These are phyloP conservation scores for Synergus umbraculus DNA, from an alignment of 2,888 invertebrate genomes.

Conservation along the genomic window DNA sequence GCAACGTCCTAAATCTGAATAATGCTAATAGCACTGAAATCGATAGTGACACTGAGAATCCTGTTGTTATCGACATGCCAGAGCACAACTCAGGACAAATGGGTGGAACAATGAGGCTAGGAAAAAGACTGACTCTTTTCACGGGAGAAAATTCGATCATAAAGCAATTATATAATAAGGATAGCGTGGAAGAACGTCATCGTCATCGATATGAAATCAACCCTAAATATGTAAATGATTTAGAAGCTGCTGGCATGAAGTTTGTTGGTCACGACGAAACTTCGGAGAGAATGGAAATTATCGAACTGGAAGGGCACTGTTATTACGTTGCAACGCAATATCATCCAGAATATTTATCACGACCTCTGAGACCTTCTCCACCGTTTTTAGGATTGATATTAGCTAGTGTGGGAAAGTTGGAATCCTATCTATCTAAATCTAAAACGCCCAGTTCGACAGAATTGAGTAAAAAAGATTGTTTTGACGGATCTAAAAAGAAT, in stretches of 20 bases:
- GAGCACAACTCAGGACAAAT: constrained; percentile 95
- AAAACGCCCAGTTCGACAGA: constrained; percentile 75
- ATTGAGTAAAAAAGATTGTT: no score
- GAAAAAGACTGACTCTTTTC: constrained; percentile 93
- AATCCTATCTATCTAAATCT: constrained; percentile 85
- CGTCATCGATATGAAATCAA: constrained; percentile 99
- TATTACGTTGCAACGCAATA: constrained; percentile 98
- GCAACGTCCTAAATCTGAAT: constrained; percentile 87
- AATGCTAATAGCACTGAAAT: constrained; percentile 94
- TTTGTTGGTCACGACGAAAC: constrained; percentile 93
- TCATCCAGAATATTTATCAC: constrained; percentile 97
- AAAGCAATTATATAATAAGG: constrained; percentile 86
- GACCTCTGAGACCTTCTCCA: constrained; percentile 94
- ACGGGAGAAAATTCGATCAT: constrained; percentile 80
- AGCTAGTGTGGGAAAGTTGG: constrained; percentile 90
- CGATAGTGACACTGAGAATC: constrained; percentile 84
- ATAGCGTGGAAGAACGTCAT: constrained; percentile 94
- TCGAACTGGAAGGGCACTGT: constrained; percentile 91
- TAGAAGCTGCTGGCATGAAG: constrained; percentile 90
- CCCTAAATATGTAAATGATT: constrained; percentile 87
- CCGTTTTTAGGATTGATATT: constrained; percentile 96
- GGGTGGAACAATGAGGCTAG: constrained; percentile 99
- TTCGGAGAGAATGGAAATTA: constrained; percentile 95
- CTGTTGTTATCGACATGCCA: constrained; percentile 98
- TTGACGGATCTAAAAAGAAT: no score